These are phyloP conservation scores for Drosophila mimetica DNA, from an alignment of 2,888 invertebrate species.

Conservation along the genomic window DNA sequence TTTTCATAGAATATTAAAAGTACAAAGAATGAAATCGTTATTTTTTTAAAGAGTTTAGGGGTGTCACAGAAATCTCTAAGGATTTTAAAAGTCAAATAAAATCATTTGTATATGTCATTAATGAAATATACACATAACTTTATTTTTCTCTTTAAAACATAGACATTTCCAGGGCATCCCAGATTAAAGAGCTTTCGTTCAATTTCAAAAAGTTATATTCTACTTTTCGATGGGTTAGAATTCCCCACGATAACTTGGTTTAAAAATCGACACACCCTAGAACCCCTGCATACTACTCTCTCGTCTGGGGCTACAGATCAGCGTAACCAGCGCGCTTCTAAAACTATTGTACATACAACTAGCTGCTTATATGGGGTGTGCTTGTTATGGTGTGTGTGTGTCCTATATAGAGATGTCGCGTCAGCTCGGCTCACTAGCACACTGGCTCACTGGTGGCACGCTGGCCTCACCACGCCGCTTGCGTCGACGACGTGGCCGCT, in stretches of 20 bases:
- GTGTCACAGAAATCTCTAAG: background rate
- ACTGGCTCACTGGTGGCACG: conserved; percentile 28
- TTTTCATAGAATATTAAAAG: no score
- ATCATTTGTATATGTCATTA: background rate
- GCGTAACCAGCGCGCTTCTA: conserved; percentile 65
- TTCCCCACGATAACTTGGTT: background rate
- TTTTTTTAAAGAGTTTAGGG: background rate
- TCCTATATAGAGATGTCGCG: conserved; percentile 35
- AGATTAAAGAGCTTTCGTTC: background rate
- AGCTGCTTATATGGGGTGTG: conserved; percentile 65
- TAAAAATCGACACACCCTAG: conserved; percentile 11
- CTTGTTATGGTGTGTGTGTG: conserved; percentile 22
- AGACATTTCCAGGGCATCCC: background rate
- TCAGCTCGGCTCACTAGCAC: conserved; percentile 43
- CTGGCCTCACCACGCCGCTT: conserved; percentile 40
- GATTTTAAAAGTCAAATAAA: background rate
- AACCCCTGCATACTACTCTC: conserved; percentile 9
- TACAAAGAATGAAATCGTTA: no score
- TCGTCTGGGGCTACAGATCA: conserved; percentile 22
- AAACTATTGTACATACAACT: conserved; percentile 56
- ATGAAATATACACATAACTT: background rate
- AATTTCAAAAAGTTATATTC: background rate
- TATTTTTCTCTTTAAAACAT: background rate
- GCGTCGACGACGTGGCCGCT: conserved; percentile 24
- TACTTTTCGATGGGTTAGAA: background rate